A percentile compares a stretch with the other conserved stretches of the same genome.
phyloP scores from a whole-genome alignment of 2,797 vertebrate genomes.

The Pangasius mekongensis region DNA sequence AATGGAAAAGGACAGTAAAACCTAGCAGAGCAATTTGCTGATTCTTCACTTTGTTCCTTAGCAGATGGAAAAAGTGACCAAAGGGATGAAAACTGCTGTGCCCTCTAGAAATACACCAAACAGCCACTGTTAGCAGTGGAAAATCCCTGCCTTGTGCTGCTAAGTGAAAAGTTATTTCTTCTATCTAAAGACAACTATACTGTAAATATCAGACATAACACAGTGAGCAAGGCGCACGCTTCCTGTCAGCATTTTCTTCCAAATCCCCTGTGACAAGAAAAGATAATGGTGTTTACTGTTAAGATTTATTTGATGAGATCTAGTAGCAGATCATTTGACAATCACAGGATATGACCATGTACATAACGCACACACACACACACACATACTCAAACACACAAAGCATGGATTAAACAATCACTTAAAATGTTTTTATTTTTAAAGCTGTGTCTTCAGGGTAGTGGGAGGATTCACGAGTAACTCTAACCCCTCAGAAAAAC shows the following conservation, averaged over 20 bases:
- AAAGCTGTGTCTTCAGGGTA: not conserved
- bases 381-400: not conserved
- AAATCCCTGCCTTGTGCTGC: constrained; percentile 11
- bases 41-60: constrained; percentile 40
- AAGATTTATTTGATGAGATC: constrained; percentile 41
- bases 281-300: constrained; percentile 27
- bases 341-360: constrained; percentile 35
- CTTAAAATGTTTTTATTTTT: not conserved
- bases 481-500: not conserved
- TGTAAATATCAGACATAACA: constrained; percentile 30
- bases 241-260: constrained; percentile 13
- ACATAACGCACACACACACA: not conserved
- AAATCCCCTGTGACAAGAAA: constrained; percentile 13
- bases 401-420: constrained; percentile 9
- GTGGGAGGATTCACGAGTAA: not conserved
- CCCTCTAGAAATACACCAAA: constrained; percentile 16
- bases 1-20: constrained; percentile 45
- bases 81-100: not conserved
- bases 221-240: not conserved
- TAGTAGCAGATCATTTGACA: constrained; percentile 30
- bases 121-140: not conserved
- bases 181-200: constrained; percentile 20
- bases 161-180: not conserved
- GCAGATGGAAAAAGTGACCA: constrained; percentile 65
- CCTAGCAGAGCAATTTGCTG: constrained; percentile 25